Conservation (phyloP, 2,113 vertebrate species). For the Perognathus longimembris region DNA sequence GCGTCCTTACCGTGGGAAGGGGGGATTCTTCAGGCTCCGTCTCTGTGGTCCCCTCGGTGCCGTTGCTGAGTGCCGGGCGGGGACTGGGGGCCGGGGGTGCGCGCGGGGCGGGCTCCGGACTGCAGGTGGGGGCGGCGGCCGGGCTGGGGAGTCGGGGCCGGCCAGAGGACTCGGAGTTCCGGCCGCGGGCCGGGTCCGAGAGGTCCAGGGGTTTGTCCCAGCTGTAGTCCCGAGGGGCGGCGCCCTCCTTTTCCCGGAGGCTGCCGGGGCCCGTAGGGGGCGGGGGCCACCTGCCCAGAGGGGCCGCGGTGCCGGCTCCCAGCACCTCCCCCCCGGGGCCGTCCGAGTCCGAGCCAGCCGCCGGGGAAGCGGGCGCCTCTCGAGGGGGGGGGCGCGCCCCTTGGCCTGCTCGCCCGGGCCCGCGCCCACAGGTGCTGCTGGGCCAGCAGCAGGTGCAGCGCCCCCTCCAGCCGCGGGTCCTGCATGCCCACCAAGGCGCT, state of each 20-base stretch:
- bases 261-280: not conserved
- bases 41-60: not conserved
- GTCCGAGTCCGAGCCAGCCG: not conserved
- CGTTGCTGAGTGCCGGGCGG: not conserved
- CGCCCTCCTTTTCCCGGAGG: not conserved
- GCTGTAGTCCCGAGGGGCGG: not conserved
- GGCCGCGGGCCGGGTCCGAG: conserved; percentile 82
- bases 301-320: not conserved
- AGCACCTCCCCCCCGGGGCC: not conserved
- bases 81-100: not conserved
- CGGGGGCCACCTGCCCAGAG: not conserved
- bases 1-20: conserved; percentile 59
- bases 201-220: conserved; percentile 86
- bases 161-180: not conserved
- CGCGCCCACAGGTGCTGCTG: conserved; percentile 68
- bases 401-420: not conserved
- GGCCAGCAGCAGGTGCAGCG: conserved; percentile 83
- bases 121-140: not conserved
- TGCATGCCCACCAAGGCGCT: conserved; percentile 75
- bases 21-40: conserved; percentile 39
- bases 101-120: not conserved
- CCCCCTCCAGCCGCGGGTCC: conserved; percentile 83
- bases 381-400: fast-evolving
- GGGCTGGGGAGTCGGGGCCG: not conserved
- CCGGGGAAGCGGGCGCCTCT: conserved; percentile 55